Percentiles rank a stretch among this genome's conserved stretches.
Evolutionary conservation across 2,797 vertebrate species (phyloP).

Genomic region (Acanthis flammea): DNA sequence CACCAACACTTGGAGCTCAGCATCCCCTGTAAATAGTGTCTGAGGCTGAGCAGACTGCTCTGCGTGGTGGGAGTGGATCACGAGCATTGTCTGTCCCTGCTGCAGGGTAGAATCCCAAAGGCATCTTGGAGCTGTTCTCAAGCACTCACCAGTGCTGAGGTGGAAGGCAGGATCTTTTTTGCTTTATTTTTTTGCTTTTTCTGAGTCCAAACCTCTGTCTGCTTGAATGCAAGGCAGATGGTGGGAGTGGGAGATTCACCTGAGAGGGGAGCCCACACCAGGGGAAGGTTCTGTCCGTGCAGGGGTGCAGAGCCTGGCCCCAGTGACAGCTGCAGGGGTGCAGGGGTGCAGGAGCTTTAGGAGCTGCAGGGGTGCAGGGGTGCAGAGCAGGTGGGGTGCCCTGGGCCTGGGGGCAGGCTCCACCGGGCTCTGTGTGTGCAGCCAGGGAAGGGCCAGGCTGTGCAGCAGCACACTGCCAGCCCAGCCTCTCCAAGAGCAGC

Average conservation of each 20-base stretch:
- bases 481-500: background rate
- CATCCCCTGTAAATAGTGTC: background rate
- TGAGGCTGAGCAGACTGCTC: background rate
- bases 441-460: background rate
- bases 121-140: background rate
- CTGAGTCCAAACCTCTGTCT: background rate
- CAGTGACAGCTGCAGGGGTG: too few relatives aligned
- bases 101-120: background rate
- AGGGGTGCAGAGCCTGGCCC: background rate
- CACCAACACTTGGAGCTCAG: background rate
- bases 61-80: background rate
- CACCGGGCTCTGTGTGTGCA: too few relatives aligned
- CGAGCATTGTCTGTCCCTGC: background rate
- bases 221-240: background rate
- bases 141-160: background rate
- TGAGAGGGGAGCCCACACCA: background rate
- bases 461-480: fast-evolving
- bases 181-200: background rate
- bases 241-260: background rate
- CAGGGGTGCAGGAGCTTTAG: too few relatives aligned
- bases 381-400: background rate
- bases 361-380: background rate
- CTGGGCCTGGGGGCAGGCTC: fast-evolving
- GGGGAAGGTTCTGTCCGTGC: background rate
- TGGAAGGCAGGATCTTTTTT: background rate